Percentiles rank a stretch among this genome's conserved stretches.
These are phyloP conservation scores for Dasypus novemcinctus DNA, from an alignment of 2,113 vertebrate species.

Conservation along the genomic window DNA sequence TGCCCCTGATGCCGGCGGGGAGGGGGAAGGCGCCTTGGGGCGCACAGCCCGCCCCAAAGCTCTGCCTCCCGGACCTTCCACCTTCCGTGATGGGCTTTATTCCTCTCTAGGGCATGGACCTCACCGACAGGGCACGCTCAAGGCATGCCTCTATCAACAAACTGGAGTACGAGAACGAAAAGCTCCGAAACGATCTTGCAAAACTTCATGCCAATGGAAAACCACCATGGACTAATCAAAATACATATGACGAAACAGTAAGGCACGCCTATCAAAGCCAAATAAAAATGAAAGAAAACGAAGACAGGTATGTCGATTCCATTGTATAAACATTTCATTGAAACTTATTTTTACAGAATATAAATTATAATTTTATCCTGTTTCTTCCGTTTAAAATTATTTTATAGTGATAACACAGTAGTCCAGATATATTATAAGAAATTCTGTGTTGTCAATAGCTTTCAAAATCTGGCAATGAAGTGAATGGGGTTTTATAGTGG, in stretches of 20 bases:
- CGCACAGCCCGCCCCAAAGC: too few relatives aligned
- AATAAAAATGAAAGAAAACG: slow-evolving; percentile 67
- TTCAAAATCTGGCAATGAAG: not conserved
- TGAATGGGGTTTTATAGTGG: not conserved
- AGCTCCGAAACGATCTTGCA: slow-evolving; percentile 72
- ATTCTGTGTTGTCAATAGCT: not conserved
- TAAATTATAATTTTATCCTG: slow-evolving; percentile 5
- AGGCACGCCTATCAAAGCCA: slow-evolving; percentile 46
- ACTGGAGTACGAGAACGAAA: slow-evolving; percentile 76
- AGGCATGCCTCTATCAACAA: slow-evolving; percentile 69
- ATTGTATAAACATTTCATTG: not conserved
- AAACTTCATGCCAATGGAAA: slow-evolving; percentile 73
- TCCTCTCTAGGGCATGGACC: slow-evolving; percentile 78
- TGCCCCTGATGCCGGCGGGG: not conserved
- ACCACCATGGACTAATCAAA: slow-evolving; percentile 24
- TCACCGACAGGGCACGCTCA: slow-evolving; percentile 73
- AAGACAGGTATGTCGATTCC: slow-evolving; percentile 78
- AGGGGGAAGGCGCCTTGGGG: not conserved
- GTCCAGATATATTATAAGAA: not conserved
- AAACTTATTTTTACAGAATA: slow-evolving; percentile 27
- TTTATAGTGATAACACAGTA: not conserved
- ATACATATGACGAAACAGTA: slow-evolving; percentile 51
- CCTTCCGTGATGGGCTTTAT: slow-evolving; percentile 71
- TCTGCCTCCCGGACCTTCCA: too few relatives aligned
- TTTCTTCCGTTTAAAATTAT: not conserved